Base-by-base conservation (phyloP, 2,888 invertebrate genomes). In the Euclidia mi region DNA sequence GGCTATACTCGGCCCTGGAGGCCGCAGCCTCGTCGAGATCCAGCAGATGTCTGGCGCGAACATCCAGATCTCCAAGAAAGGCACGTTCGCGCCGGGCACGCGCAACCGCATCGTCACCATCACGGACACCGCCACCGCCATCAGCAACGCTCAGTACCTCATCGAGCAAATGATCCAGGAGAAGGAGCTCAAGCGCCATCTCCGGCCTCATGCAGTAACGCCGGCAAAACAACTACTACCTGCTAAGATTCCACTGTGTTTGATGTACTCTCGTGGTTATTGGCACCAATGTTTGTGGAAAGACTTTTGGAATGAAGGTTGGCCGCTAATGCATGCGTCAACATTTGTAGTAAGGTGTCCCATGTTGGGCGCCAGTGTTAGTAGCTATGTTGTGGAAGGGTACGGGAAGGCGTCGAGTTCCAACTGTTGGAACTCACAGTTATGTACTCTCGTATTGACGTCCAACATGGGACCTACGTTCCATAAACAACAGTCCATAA, bases 41-140 rank as follows among this genome's bases (percentile, higher is more conserved):
- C 99, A 99, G 95, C 98, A 98, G 95, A 96, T 97, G 95, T 98
- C 98, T 88, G 98, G 99, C 92, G 98, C 99, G 93, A 98, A 98
- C 95, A 98, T 99, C 94, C 99, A 99, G 95, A 99, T 99, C 95
- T 98, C 98, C 79, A 99, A 99, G 96, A 99, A 99, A 95, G 99
- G 99, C 91, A 98, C 98, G 87, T 99, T 98, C 95, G 98, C 98
- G 84, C 99, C 99, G 75, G 99, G 99, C 94, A 99, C 99, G 77
- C 97, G 98, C 92, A 99, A 99, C 96, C 97, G 99, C 88, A 98
- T 99, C 94, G 99, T 99, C 78, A 98, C 99, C 92, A 98, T 99
- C 95, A 97, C 97, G 84, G 99, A 99, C 93, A 96, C 96, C 85
- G 96, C 97, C 85, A 96, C 96, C 92, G 97, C 98, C 95, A 98